phyloP scores from a whole-genome alignment of 2,888 invertebrate genomes.

The Adelognathus sp. region DNA sequence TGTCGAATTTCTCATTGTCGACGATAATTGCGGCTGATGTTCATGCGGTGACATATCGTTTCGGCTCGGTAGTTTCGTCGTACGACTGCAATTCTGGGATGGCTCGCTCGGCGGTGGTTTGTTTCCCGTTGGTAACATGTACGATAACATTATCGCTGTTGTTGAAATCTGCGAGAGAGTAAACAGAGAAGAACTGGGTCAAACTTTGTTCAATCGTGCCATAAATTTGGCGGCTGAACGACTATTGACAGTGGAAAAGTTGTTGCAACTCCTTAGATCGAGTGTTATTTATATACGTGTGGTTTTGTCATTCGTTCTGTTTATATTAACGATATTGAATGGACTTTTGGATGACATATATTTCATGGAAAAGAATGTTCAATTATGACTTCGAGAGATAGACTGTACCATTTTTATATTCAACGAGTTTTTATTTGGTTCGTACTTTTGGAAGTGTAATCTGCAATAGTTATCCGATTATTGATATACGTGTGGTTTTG shows the following conservation, averaged over 20 bases:
- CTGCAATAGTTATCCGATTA: no score
- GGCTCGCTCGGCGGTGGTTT: slow-evolving; percentile 85
- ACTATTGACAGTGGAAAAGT: not conserved
- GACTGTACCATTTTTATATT: no score
- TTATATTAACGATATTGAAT: no score
- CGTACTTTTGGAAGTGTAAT: no score
- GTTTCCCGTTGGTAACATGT: slow-evolving; percentile 90
- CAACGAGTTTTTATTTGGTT: no score
- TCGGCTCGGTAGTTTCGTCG: slow-evolving; percentile 56
- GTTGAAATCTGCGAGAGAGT: slow-evolving; percentile 57
- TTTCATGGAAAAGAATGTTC: no score
- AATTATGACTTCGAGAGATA: no score
- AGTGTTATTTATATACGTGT: no score
- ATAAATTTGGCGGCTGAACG: not conserved
- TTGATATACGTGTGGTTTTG: no score
- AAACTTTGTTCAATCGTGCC: not conserved
- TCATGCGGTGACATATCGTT: slow-evolving; percentile 60
- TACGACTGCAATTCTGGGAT: slow-evolving; percentile 63
- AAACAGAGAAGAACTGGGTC: slow-evolving; percentile 2
- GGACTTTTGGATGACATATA: no score
- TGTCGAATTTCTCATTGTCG: slow-evolving; percentile 56
- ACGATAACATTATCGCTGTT: slow-evolving; percentile 86
- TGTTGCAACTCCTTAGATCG: no score
- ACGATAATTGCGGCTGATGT: slow-evolving; percentile 53
- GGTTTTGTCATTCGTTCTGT: no score